Evolutionary conservation across 2,888 invertebrate species (phyloP), one percentile per base, ranked within the genome.

Genomic region (Netelia virgata): DNA sequence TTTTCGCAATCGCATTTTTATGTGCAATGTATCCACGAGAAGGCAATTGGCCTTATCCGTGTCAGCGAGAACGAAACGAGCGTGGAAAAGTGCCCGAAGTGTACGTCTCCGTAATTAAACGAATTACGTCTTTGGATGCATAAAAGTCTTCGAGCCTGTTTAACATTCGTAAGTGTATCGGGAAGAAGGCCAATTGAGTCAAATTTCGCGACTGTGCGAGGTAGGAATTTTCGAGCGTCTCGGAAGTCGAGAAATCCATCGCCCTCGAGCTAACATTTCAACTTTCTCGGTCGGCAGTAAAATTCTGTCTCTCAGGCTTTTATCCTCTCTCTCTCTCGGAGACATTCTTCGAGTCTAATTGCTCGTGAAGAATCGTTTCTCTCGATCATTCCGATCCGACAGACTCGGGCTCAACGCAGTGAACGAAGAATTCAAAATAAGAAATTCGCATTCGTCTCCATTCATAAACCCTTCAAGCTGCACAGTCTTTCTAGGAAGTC

Each of bases 281-380:
- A 75, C 70, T 79, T 84, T 82, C 75, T 64, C 59, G 82, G 18
- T 78, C n/a, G 59, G 41, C 61, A 76, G 47, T 69, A 82, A 82
- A 69, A 79, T 76, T 36, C 41, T 61, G 50, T 64, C 74, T 47
- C 57, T 55, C 53, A 18, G 18, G 57, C 10, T 18, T 18, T 18
- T 18, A 10, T 57, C 57, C 57, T 50, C 61, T 75, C 72, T 74
- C 78, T 82, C 59, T 75, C 78, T 82, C 69, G 80, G 86, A 86
- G 87, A 88, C 87, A 88, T 89, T 89, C 86, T 86, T 79, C 79
- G 85, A n/a, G 84, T 76, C 82, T 88, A 89, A 89, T 88, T 88
- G 83, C 83, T 88, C 88, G 87, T 89, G 83, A 86, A 88, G 79
- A 88, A 88, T 87, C 66, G 80, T 80, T 72, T 55, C 61, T 64